Conservation (phyloP, 2,113 vertebrate genomes). For the Mus pahari region DNA sequence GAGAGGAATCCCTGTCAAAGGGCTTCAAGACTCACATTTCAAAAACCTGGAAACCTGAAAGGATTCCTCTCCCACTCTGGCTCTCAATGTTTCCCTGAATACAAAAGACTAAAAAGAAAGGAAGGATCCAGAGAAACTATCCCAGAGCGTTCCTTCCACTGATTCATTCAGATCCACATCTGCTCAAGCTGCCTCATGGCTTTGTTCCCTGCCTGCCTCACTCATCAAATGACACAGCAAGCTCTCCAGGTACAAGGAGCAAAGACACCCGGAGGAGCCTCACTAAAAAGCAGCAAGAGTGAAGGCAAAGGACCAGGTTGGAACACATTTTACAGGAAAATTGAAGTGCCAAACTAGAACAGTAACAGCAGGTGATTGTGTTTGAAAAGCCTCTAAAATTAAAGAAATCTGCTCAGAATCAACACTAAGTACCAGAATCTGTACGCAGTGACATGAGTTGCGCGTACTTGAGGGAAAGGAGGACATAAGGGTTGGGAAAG, state of each 20-base stretch:
- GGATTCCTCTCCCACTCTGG: conserved; percentile 20
- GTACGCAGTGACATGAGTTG: neutral
- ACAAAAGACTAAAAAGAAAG: conserved; percentile 53
- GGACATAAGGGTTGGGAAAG: neutral
- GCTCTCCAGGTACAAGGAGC: conserved; percentile 32
- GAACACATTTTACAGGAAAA: conserved; percentile 39
- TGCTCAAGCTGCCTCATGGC: conserved; percentile 49
- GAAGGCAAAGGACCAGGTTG: neutral
- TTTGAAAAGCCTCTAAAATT: neutral
- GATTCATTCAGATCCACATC: conserved; percentile 71
- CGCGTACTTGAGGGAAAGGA: neutral
- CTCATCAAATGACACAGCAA: conserved; percentile 56
- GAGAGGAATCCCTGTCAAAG: conserved; percentile 58
- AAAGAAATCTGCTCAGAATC: conserved; percentile 12
- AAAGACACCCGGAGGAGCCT: conserved; percentile 1
- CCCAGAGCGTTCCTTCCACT: conserved; percentile 37
- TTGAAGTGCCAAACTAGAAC: neutral
- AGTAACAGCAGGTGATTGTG: neutral
- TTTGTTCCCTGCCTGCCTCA: conserved; percentile 66
- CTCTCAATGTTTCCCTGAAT: conserved; percentile 52
- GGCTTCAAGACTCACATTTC: conserved; percentile 45
- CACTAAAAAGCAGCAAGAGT: neutral
- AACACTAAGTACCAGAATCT: conserved; percentile 13
- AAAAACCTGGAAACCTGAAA: conserved; percentile 71
- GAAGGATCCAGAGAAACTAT: conserved; percentile 67